Percentiles rank a stretch among this genome's conserved stretches.
phyloP scores from a whole-genome alignment of 2,888 invertebrate genomes.

The Colostygia pectinataria region DNA sequence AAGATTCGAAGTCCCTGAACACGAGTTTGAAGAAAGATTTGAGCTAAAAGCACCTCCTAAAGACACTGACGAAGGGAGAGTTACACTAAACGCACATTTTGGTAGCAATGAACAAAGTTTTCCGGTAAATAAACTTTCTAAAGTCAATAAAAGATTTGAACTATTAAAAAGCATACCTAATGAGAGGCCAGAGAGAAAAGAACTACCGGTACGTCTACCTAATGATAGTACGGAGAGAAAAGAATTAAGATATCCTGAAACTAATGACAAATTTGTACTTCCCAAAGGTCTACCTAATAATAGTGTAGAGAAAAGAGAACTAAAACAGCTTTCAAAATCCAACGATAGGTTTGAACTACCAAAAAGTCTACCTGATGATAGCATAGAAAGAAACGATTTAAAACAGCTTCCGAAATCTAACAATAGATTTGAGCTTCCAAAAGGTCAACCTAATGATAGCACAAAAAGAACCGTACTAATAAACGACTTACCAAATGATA shows the following conservation, averaged over 20 bases:
- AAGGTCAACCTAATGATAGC: neutral
- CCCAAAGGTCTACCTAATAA: neutral
- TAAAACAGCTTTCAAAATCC: neutral
- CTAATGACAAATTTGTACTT: conserved; percentile 28
- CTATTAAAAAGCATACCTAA: neutral
- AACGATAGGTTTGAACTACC: neutral
- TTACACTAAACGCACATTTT: neutral
- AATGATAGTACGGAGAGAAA: conserved; percentile 69
- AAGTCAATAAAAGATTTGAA: neutral
- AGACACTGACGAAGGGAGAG: conserved; percentile 8
- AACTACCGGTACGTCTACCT: conserved; percentile 33
- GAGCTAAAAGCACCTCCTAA: conserved; percentile 79
- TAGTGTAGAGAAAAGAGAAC: no score
- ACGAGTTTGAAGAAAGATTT: conserved; percentile 84
- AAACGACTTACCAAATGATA: neutral
- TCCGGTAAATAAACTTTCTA: neutral
- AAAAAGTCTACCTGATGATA: neutral
- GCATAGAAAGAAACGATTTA: conserved; percentile 79
- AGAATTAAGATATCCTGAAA: conserved; percentile 70
- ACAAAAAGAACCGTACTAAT: no score
- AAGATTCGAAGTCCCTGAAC: conserved; percentile 77
- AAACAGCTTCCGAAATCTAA: conserved; percentile 59
- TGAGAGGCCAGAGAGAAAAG: conserved; percentile 74
- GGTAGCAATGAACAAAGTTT: neutral
- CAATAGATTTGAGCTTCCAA: neutral